phyloP scores from a whole-genome alignment of 1,140 invertebrate species.

The Papilio glaucus region DNA sequence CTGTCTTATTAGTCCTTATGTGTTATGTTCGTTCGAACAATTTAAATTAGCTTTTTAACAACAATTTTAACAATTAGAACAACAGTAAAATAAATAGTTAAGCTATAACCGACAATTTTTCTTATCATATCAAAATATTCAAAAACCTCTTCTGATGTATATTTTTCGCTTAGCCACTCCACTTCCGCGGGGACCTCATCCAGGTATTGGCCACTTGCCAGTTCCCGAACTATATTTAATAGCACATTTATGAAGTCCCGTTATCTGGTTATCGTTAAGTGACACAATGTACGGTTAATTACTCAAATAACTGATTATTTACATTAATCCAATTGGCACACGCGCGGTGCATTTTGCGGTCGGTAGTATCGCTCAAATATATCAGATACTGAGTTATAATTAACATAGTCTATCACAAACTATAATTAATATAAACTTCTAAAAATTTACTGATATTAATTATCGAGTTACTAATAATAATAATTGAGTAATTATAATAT shows the following conservation, averaged over 20 bases:
- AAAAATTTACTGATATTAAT: too few relatives aligned
- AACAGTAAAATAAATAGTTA: too few relatives aligned
- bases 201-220: background rate
- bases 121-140: too few relatives aligned
- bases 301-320: background rate
- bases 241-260: background rate
- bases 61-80: too few relatives aligned
- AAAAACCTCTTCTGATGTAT: too few relatives aligned
- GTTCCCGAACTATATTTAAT: background rate
- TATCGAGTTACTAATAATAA: too few relatives aligned
- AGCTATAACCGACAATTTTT: too few relatives aligned
- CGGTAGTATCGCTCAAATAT: background rate
- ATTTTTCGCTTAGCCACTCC: background rate
- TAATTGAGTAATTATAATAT: too few relatives aligned
- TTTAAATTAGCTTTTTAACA: too few relatives aligned
- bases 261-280: constrained; percentile 1
- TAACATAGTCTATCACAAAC: background rate
- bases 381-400: background rate
- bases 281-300: constrained; percentile 10
- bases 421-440: too few relatives aligned
- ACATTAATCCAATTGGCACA: constrained; percentile 12
- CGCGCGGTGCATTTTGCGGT: constrained; percentile 2
- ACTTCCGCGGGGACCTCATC: background rate
- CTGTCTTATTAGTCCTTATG: too few relatives aligned
- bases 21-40: too few relatives aligned